Percentiles rank a stretch among this genome's conserved stretches.
Conservation (phyloP, 2,797 vertebrate species). For the Artibeus lituratus region DNA sequence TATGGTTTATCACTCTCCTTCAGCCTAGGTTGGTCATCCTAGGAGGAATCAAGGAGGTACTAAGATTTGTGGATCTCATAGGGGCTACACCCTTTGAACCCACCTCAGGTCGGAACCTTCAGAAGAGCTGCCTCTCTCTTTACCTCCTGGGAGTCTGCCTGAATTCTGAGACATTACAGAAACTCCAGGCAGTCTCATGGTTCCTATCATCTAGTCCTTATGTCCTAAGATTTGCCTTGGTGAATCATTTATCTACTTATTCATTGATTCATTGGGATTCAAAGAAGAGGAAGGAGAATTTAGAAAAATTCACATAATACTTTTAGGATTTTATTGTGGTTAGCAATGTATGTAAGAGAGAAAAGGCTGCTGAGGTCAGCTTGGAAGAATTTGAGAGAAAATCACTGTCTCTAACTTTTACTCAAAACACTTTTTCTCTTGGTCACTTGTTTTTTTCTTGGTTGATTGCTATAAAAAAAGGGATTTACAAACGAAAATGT, state of each 20-base stretch:
- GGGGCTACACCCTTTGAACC: not conserved
- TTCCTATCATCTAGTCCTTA: not conserved
- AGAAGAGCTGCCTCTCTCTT: not conserved
- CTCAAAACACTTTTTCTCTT: not conserved
- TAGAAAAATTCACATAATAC: slow-evolving; percentile 16
- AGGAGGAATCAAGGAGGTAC: not conserved
- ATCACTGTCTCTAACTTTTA: not conserved
- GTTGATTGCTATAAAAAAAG: not conserved
- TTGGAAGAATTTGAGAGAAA: not conserved
- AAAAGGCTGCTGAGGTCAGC: not conserved
- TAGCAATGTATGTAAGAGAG: not conserved
- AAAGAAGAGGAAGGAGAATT: slow-evolving; percentile 7
- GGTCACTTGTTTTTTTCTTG: not conserved
- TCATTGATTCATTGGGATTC: not conserved
- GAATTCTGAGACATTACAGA: not conserved
- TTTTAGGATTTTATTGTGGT: not conserved
- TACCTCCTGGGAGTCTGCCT: not conserved
- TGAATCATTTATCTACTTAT: not conserved
- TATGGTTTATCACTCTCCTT: not conserved
- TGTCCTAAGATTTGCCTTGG: not conserved
- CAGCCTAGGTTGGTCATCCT: not conserved
- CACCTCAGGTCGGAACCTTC: not conserved
- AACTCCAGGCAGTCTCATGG: not conserved
- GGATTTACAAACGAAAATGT: not conserved
- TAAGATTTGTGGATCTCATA: not conserved